Base-by-base conservation (phyloP, 2,113 vertebrate species). In the Regulus satrapa region DNA sequence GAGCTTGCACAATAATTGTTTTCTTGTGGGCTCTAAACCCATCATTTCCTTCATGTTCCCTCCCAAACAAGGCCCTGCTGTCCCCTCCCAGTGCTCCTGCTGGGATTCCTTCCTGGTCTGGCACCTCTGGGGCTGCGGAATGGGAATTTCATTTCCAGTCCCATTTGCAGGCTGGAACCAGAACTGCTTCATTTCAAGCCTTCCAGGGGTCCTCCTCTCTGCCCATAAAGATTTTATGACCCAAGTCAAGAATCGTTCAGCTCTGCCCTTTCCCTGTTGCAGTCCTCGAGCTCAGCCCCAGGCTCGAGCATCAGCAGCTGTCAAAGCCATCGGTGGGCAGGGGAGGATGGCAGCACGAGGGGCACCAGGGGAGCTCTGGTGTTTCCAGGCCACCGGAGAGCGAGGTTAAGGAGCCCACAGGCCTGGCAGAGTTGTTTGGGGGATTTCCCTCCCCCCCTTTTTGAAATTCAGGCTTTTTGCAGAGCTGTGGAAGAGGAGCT, bases 171-270 rank as follows among this genome's bases (percentile, higher is more conserved):
- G 62, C 85, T 5, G 2, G 76, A 96, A 85, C 66, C 76, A 89
- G 74, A 69, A 34, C 26, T 69, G 85, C 14, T n/a, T 78, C 62
- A 75, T 64, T 63, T 64, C 63, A 73, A 87, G 28, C 91, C 94
- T 88, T 88, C 94, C 48, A 29, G 91, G 75, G 92, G 5, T 87
- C 92, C 3, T 1, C 76, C 91, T 92, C 34, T 5, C 58, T 92
- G 43, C 80, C 91, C 69, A 92, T 91, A 36, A 94, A 94, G 86
- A 64, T 96, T 97, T 96, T 71, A 95, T 68, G 81, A 66, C 68
- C 83, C 86, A 18, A 78, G 71, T 59, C 74, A 81, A 48, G 51
- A 95, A 89, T 71, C 74, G 49, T 81, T 93, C 58, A 54, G 83
- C 90, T 92, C 91, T 76, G 51, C 55, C 46, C 81, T 69, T 59